These are phyloP conservation scores for Ruditapes philippinarum DNA, from an alignment of 1,140 invertebrate species.

Conservation along the genomic window DNA sequence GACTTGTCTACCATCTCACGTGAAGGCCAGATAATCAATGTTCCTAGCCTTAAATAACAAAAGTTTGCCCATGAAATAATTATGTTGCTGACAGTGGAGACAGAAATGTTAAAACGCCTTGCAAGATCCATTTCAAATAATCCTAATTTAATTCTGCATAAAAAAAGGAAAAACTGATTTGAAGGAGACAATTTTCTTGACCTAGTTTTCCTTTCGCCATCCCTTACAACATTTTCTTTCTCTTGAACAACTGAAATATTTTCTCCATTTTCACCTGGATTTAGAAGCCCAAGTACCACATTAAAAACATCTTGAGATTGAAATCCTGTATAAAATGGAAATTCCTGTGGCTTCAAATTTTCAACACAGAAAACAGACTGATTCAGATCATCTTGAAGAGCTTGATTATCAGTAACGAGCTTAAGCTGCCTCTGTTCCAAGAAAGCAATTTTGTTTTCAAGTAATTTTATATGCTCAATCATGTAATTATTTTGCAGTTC, in stretches of 20 bases:
- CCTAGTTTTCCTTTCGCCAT: not conserved
- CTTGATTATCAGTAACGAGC: not conserved
- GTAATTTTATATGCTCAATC: not conserved
- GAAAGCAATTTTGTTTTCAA: not conserved
- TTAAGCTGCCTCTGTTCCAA: not conserved
- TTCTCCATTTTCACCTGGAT: conserved; percentile 35
- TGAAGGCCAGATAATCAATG: not conserved
- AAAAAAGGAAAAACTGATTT: not conserved
- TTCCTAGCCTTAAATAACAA: not conserved
- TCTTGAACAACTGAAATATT: not conserved
- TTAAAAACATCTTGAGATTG: conserved; percentile 19
- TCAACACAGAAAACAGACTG: conserved; percentile 10
- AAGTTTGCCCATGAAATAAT: conserved; percentile 23
- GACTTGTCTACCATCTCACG: not conserved
- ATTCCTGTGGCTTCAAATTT: conserved; percentile 10
- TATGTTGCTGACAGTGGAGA: conserved; percentile 19
- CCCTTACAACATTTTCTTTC: conserved; percentile 28
- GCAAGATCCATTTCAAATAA: not conserved
- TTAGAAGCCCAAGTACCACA: conserved; percentile 13
- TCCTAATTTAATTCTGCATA: not conserved
- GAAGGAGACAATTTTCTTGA: conserved; percentile 36
- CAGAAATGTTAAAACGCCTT: conserved; percentile 2
- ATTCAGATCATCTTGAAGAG: not conserved
- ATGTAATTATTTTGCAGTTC: not conserved
- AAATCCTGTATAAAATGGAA: conserved; percentile 48